Base-by-base conservation (phyloP, 2,797 vertebrate genomes). In the Melanotaenia parkinsoni region DNA sequence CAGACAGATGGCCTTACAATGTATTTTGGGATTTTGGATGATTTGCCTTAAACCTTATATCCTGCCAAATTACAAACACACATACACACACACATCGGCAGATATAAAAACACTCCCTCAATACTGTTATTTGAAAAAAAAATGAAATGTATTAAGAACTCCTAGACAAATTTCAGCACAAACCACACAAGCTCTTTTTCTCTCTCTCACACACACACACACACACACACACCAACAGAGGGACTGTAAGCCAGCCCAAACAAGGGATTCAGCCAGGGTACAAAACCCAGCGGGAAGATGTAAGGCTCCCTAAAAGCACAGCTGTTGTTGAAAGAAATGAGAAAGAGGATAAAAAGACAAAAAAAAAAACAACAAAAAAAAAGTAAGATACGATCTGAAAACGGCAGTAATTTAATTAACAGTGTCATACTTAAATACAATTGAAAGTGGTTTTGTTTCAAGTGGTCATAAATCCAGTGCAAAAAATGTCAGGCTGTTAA, bases 201-300 rank as follows among this genome's bases (percentile, higher is more conserved):
- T 50, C 14, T 43, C 38, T 40, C 3, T 13, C 13, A 40, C 38
- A 13, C 38, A 40, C 38, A 40, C 43, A 40, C 51, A 54, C 24
- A 54, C 53, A 75, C 45, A 72, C 40, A 60, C 54, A 70, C 2
- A 64, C 30, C 60, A 35, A 81, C 67, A 73, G 28, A 69, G 8
- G 13, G 56, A 63, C 8, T 5, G 43, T 45, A 43, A 84, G 79
- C 76, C 86, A 88, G 77, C 77, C 74, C 77, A 75, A 80, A 89
- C 63, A 76, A 67, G 62, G 80, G 79, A 84, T 85, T 86, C 86
- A 89, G 82, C 85, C 82, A 87, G 83, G 76, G 85, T 84, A 86
- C 87, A 89, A 87, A 88, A 85, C 84, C 63, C 89, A 88, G 82
- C 86, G 67, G 86, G 89, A 68, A 64, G 80, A 81, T 69, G 74